These are phyloP conservation scores for Percopsis transmontana DNA, from an alignment of 2,113 vertebrate species.

Conservation along the genomic window DNA sequence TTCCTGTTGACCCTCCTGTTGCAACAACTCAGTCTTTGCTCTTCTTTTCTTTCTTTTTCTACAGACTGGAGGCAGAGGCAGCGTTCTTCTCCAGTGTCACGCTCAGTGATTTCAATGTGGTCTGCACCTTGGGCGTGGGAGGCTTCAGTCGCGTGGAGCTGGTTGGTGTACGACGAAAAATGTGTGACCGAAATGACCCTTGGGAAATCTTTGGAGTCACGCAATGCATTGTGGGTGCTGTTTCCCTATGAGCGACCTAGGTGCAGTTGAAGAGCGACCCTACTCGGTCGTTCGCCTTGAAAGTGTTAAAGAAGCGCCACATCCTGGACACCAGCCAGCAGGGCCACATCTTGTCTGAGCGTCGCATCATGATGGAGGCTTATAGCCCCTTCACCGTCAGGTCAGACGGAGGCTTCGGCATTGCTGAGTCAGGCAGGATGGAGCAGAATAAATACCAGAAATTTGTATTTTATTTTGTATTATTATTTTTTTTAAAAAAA, in stretches of 20 bases:
- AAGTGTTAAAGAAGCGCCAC: conserved; percentile 76
- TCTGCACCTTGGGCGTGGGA: conserved; percentile 74
- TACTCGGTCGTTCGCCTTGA: conserved; percentile 71
- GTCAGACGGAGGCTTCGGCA: conserved; percentile 31
- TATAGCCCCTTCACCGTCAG: conserved; percentile 74
- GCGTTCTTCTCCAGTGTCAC: conserved; percentile 68
- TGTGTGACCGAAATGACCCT: too few relatives aligned
- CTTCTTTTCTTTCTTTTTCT: neutral
- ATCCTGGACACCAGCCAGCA: conserved; percentile 79
- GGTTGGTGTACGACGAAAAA: conserved; percentile 36
- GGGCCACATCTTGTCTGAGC: conserved; percentile 77
- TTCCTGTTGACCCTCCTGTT: too few relatives aligned
- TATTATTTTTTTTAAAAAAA: too few relatives aligned
- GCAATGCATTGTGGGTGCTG: neutral
- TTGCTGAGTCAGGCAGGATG: neutral
- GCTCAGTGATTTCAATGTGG: conserved; percentile 59
- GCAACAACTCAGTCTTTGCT: neutral
- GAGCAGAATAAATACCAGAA: neutral
- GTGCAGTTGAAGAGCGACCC: conserved; percentile 73
- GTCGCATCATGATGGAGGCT: conserved; percentile 76
- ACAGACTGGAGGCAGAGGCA: conserved; percentile 66
- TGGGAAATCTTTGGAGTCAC: too few relatives aligned
- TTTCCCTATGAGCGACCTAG: conserved; percentile 30
- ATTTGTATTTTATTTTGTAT: too few relatives aligned
- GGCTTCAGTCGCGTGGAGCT: conserved; percentile 79